Conservation (phyloP, 35 echinoderm and acorn worm genomes). For the Antedon bifida region DNA sequence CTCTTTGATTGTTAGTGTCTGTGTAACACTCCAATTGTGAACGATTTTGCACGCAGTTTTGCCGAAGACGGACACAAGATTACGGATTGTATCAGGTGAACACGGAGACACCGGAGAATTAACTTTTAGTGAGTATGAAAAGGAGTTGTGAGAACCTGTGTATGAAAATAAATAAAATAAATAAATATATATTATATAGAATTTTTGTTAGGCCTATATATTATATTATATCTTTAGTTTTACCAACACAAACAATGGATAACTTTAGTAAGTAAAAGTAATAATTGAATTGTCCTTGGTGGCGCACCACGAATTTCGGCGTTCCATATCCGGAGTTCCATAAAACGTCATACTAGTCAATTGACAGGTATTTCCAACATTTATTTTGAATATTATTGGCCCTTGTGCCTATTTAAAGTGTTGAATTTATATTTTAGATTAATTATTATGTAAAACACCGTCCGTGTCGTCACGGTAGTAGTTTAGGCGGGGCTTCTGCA, state of each 20-base stretch:
- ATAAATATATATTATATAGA: not conserved
- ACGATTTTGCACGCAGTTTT: constrained; percentile 47
- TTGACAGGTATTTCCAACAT: no score
- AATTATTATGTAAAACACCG: no score
- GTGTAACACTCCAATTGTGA: constrained; percentile 55
- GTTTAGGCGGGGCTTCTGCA: no score
- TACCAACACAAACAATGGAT: not conserved
- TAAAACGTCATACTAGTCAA: no score
- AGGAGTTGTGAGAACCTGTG: constrained; percentile 63
- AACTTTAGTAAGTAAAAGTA: no score
- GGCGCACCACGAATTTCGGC: no score
- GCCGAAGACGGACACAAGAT: constrained; percentile 51
- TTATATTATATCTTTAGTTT: not conserved
- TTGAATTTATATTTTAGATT: no score
- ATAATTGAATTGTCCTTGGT: no score
- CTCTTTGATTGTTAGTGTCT: constrained; percentile 40
- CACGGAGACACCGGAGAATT: constrained; percentile 37
- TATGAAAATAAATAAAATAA: not conserved
- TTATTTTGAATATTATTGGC: no score
- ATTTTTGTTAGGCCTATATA: not conserved
- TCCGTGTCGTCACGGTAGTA: no score
- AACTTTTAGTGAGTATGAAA: constrained; percentile 36
- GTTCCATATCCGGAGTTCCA: no score
- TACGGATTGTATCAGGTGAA: constrained; percentile 66
- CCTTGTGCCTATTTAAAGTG: no score